Conservation (phyloP, 2,888 invertebrate genomes). For the Epinotia nisella region DNA sequence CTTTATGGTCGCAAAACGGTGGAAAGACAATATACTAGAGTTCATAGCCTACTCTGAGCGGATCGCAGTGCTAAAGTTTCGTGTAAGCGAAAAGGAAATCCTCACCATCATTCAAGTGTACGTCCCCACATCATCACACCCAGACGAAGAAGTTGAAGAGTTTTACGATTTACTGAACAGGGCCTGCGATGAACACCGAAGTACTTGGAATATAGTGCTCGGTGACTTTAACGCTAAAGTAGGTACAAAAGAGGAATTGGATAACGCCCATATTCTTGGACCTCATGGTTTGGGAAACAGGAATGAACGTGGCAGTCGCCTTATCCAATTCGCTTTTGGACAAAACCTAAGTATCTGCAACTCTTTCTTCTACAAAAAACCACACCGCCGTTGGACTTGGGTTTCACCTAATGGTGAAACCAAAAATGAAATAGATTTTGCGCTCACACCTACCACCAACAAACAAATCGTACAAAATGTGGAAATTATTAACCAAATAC, state of each 20-base stretch:
- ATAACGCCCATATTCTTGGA: neutral
- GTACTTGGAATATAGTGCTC: neutral
- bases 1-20: slow-evolving; percentile 1
- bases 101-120: neutral
- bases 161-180: neutral
- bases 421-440: too few species aligned
- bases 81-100: neutral
- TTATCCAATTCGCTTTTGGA: neutral
- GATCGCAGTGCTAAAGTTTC: slow-evolving; percentile 3
- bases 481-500: too few species aligned
- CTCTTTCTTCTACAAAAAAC: too few species aligned
- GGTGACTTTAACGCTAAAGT: neutral
- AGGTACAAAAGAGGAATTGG: neutral
- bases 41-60: too few species aligned
- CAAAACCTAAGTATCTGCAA: too few species aligned
- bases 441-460: too few species aligned
- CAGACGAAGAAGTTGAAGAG: neutral
- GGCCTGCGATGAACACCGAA: neutral
- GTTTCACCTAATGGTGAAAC: too few species aligned
- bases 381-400: too few species aligned
- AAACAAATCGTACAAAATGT: too few species aligned
- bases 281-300: neutral
- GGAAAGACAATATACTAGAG: neutral
- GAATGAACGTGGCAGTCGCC: neutral
- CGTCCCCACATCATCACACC: neutral